A percentile compares a stretch with the other conserved stretches of the same genome.
Evolutionary conservation across 1,140 invertebrate genomes (phyloP).

Genomic region (Drosophila kurseongensis): DNA sequence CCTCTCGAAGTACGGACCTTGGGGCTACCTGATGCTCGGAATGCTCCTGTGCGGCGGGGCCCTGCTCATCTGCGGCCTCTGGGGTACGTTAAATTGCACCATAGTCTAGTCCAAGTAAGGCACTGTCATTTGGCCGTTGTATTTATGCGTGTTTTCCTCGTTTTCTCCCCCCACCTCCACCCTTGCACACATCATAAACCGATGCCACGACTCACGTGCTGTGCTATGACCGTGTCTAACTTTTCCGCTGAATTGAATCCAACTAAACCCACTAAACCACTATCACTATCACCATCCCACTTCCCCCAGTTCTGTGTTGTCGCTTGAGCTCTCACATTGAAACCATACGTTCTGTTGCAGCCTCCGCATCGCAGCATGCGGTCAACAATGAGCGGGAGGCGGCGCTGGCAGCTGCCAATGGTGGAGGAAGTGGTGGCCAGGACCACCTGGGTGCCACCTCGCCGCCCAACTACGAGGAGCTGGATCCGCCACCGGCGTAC

Average conservation of each 20-base stretch:
- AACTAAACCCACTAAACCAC: neutral
- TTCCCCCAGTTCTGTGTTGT: constrained; percentile 73
- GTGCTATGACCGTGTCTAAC: constrained; percentile 53
- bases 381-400: constrained; percentile 82
- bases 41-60: constrained; percentile 88
- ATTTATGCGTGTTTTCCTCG: constrained; percentile 57
- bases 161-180: constrained; percentile 21
- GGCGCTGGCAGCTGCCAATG: constrained; percentile 73
- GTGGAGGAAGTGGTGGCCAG: constrained; percentile 26
- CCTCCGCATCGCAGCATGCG: constrained; percentile 80
- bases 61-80: constrained; percentile 88
- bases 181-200: constrained; percentile 27
- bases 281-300: constrained; percentile 8
- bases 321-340: constrained; percentile 84
- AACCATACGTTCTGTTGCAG: constrained; percentile 83
- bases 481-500: constrained; percentile 83
- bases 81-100: constrained; percentile 85
- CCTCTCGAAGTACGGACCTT: constrained; percentile 87
- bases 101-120: constrained; percentile 67
- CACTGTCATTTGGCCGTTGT: constrained; percentile 63
- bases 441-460: constrained; percentile 55
- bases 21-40: constrained; percentile 88
- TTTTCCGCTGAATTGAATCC: constrained; percentile 11
- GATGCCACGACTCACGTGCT: constrained; percentile 17
- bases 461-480: constrained; percentile 82